Evolutionary conservation across 2,797 vertebrate genomes (phyloP).

Genomic region (Nannoperca australis): DNA sequence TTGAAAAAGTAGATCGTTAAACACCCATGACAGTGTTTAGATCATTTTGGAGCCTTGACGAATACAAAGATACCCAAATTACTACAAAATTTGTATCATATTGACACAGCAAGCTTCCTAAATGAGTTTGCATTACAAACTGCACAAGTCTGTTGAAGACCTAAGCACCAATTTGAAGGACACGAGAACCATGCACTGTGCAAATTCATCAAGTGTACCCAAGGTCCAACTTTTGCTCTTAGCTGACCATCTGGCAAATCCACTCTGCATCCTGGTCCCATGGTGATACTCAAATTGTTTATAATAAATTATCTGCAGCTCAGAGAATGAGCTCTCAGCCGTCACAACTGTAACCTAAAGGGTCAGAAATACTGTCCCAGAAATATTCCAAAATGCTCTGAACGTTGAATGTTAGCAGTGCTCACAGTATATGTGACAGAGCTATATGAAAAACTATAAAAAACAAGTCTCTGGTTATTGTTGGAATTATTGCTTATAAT

Average conservation of each 20-base stretch:
- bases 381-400: neutral
- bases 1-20: neutral
- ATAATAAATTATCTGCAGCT: conserved; percentile 37
- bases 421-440: neutral
- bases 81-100: neutral
- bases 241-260: conserved; percentile 42
- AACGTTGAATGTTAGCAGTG: neutral
- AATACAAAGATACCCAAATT: neutral
- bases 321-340: conserved; percentile 4
- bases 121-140: conserved; percentile 7
- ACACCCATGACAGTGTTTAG: neutral
- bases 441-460: neutral
- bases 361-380: neutral
- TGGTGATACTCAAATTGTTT: conserved; percentile 21
- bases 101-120: neutral
- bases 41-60: neutral
- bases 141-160: neutral
- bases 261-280: conserved; percentile 29
- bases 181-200: conserved; percentile 6
- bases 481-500: neutral
- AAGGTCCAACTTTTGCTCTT: conserved; percentile 34
- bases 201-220: conserved; percentile 43
- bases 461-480: neutral
- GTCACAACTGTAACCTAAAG: neutral
- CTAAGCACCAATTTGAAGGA: conserved; percentile 12